Evolutionary conservation across 2,888 invertebrate genomes (phyloP), one percentile per base, ranked within the genome.

Genomic region (Macrostomum cliftonense): DNA sequence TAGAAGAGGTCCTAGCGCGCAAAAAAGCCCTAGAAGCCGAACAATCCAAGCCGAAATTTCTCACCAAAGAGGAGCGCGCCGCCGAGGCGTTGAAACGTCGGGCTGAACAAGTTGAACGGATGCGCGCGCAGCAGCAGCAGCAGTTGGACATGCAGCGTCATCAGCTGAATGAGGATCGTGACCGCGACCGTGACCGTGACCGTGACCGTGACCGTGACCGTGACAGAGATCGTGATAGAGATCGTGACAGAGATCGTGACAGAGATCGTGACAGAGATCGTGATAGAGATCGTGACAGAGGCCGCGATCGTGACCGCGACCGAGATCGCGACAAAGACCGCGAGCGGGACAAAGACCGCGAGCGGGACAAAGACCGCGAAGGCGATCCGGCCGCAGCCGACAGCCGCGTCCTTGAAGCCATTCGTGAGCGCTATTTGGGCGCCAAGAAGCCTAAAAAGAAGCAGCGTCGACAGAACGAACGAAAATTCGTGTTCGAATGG

Each of bases 401-500:
- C 28, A 20, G 52, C 51, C 17, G 54, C 48, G 21, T 50, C 54
- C 77, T 82, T 42, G 88, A 88, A 70, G 93, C 93, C 0, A 93
- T 95, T 51, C 84, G 87, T 61, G 93, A 93, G 63, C 76, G 93
- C 5, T 95, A 95, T 67, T 74, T 95, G 46, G 95, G 95, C 0
- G 75, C 86, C 0, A 93, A 91, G 65, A 70, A 64, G 56, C 20
- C 43, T 14, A 52, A 19, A 16, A 88, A 89, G 65, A 77, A 91
- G 13, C 86, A 91, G 0, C 75, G 97, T 16, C 76, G 95, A 53
- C 73, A 97, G 40, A 97, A 97, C 72, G 97, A 99, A 66, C 76
- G 95, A 14, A 99, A 99, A 73, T 99, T 99, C 75, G 95, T 99
- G 0, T 99, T 99, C 71, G 97, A 99, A 71, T 99, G 97, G 97